Evolutionary conservation across 2,113 vertebrate species (phyloP).

Genomic region (Rhinopomastus cyanomelas): DNA sequence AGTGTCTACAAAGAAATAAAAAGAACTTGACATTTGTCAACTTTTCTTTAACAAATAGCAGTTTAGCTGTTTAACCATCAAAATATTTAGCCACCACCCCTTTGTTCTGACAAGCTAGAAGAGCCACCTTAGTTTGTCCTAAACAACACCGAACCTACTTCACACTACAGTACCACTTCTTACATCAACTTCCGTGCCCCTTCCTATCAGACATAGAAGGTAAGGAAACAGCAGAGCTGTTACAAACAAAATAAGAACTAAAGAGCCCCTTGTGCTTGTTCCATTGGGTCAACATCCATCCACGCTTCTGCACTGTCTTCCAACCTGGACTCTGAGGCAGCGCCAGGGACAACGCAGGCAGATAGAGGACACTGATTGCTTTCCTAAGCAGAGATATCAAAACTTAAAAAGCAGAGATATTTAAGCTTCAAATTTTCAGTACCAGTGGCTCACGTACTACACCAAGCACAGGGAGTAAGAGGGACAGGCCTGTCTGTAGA

Average conservation of each 20-base stretch:
- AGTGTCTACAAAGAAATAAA: background rate
- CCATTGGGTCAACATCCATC: too few species aligned
- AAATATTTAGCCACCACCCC: background rate
- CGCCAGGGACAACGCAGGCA: background rate
- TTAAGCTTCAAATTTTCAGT: background rate
- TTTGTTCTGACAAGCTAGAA: background rate
- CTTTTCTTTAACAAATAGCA: background rate
- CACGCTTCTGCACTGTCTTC: background rate
- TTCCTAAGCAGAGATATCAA: background rate
- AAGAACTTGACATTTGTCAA: background rate
- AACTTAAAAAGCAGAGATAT: background rate
- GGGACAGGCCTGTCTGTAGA: background rate
- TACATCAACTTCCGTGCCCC: background rate
- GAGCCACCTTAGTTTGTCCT: background rate
- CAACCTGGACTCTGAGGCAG: background rate
- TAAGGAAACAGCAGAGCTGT: background rate
- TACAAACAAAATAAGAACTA: background rate
- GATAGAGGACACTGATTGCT: background rate
- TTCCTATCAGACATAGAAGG: background rate
- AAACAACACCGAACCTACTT: background rate
- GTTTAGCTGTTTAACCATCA: background rate
- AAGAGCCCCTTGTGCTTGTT: background rate
- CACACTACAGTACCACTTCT: background rate
- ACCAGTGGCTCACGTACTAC: rapidly evolving
- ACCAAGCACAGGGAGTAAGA: background rate